Conservation (phyloP, 37 sponge, comb jelly and placozoan genomes). For the Sycon ciliatum region DNA sequence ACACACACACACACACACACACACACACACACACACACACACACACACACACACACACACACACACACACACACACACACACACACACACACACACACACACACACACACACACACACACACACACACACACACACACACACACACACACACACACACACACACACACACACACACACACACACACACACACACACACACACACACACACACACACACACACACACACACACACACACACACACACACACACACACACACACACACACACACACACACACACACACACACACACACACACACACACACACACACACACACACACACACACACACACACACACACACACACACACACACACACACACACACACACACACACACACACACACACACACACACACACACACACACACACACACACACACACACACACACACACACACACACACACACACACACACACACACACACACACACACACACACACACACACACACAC, state of each 20-base stretch:
- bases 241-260: not conserved
- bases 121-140: not conserved
- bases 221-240: conserved; percentile 1
- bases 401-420: conserved; percentile 24
- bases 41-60: conserved; percentile 5
- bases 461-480: conserved; percentile 33
- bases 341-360: conserved; percentile 28
- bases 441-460: conserved; percentile 38
- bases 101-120: conserved; percentile 1
- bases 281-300: conserved; percentile 18
- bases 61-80: not conserved
- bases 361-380: conserved; percentile 21
- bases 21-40: not conserved
- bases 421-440: conserved; percentile 37
- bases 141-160: not conserved
- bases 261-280: conserved; percentile 2
- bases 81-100: conserved; percentile 5
- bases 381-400: conserved; percentile 15
- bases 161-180: conserved; percentile 5
- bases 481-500: conserved; percentile 16
- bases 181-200: conserved; percentile 5
- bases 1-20: not conserved
- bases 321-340: conserved; percentile 29
- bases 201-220: not conserved
- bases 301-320: conserved; percentile 21